Evolutionary conservation across 2,888 invertebrate species (phyloP), one percentile per base, ranked within the genome.

Genomic region (Sarcophaga variegata): DNA sequence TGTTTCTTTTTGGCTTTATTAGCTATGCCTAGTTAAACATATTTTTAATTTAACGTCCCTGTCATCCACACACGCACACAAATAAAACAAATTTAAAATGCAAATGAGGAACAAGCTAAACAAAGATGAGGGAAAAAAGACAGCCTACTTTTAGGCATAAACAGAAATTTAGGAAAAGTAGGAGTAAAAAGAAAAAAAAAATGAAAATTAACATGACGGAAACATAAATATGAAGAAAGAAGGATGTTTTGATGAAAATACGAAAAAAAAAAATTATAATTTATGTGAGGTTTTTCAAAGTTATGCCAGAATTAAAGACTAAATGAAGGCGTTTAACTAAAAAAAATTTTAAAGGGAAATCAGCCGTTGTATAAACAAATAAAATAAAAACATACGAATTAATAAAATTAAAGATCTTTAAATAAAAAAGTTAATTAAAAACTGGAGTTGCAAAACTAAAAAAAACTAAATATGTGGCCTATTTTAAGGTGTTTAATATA

Each of bases 131-230:
- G 22, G 3, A 59, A 45, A 27, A 59, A n/a, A 54, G 27, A 45
- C 47, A 60, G 60, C 45, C n/a, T 82, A 71, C 82, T 71, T 71
- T 45, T 64, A 60, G 60, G 60, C 20, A 70, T 22, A 47, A 62
- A 12, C 54, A 3, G 17, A 54, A 17, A 70, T 22, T 62, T 27
- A 20, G 22, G 10, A 60, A 63, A 75, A 69, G 45, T 54, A 45
- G n/a, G 63, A 47, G 14, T 4, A 62, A 27, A 37, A 37, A 12
- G n/a, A 37, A 37, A 22, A 2, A 4, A 27, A 27, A 5, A 64
- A 3, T 60, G 20, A 17, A 22, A 5, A 62, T 62, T 62, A 20
- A 22, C 62, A 62, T 62, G 20, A 67, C 37, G 6, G 6, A 6
- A n/a, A 67, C n/a, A 3, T n/a, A 47, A n/a, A 27, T 49, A 4